Evolutionary conservation across 2,797 vertebrate genomes (phyloP).

Genomic region (Galaxias olidus): DNA sequence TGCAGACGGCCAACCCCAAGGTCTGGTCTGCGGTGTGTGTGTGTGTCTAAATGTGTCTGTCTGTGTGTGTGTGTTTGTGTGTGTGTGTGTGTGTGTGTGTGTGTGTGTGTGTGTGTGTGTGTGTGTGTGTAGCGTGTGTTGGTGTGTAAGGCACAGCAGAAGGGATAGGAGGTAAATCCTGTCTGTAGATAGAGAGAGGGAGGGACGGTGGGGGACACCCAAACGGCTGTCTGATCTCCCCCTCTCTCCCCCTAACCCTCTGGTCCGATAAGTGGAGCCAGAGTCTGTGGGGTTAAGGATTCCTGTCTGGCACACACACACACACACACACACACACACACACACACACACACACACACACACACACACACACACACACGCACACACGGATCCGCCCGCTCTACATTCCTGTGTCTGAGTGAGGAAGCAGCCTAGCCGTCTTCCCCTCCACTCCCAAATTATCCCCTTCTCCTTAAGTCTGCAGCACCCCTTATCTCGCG

Average conservation of each 20-base stretch:
- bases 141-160: conserved; percentile 4
- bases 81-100: conserved; percentile 30
- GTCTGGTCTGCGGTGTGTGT: conserved; percentile 44
- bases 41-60: too few relatives aligned
- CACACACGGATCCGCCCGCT: conserved; percentile 73
- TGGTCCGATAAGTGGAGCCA: conserved; percentile 76
- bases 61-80: conserved; percentile 35
- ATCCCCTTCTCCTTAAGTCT: conserved; percentile 69
- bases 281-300: conserved; percentile 78
- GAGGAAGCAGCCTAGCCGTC: conserved; percentile 73
- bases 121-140: conserved; percentile 29
- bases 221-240: conserved; percentile 34
- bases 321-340: conserved; percentile 47
- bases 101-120: conserved; percentile 22
- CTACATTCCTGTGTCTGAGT: conserved; percentile 78
- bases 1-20: conserved; percentile 60
- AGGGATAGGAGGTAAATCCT: conserved; percentile 54
- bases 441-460: conserved; percentile 75
- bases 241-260: conserved; percentile 22
- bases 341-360: conserved; percentile 18
- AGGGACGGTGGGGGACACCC: conserved; percentile 47
- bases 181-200: conserved; percentile 19
- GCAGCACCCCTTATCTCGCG: conserved; percentile 60
- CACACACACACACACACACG: conserved; percentile 43
- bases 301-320: conserved; percentile 69